A percentile compares a stretch with the other conserved stretches of the same genome.
These are phyloP conservation scores for Polyommatus iphigenia DNA, from an alignment of 2,888 invertebrate genomes.

Conservation along the genomic window DNA sequence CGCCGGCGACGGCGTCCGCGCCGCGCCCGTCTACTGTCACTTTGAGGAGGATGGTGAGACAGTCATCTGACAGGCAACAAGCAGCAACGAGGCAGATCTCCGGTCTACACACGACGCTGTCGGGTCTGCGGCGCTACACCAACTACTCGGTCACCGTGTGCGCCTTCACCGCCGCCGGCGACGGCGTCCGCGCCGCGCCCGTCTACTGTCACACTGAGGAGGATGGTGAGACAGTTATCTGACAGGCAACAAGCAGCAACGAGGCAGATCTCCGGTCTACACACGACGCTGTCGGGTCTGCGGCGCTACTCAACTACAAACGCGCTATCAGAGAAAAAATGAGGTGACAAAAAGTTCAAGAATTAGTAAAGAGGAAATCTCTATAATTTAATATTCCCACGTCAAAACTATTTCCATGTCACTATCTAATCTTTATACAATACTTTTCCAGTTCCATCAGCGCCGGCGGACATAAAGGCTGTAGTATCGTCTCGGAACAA, in stretches of 20 bases:
- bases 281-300: constrained; percentile 70
- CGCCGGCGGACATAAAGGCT: constrained; percentile 94
- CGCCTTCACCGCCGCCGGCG: constrained; percentile 93
- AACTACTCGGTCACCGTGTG: constrained; percentile 95
- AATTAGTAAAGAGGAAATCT: too few relatives aligned
- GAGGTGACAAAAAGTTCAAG: too few relatives aligned
- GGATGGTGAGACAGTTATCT: too few relatives aligned
- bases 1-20: constrained; percentile 93
- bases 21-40: constrained; percentile 90
- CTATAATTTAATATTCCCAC: background rate
- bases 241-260: constrained; percentile 78
- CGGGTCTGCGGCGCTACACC: constrained; percentile 90
- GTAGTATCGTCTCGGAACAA: constrained; percentile 91
- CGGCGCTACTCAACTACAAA: too few relatives aligned
- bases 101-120: constrained; percentile 84
- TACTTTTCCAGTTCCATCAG: constrained; percentile 86
- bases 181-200: constrained; percentile 91
- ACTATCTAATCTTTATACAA: background rate
- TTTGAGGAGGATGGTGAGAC: constrained; percentile 92
- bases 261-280: constrained; percentile 86
- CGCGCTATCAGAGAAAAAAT: too few relatives aligned
- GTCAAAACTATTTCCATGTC: background rate
- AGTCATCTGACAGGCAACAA: too few relatives aligned
- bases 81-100: constrained; percentile 62
- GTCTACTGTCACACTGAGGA: constrained; percentile 78